Conservation (phyloP, 2,888 invertebrate genomes). For the Tenthredo distinguenda region DNA sequence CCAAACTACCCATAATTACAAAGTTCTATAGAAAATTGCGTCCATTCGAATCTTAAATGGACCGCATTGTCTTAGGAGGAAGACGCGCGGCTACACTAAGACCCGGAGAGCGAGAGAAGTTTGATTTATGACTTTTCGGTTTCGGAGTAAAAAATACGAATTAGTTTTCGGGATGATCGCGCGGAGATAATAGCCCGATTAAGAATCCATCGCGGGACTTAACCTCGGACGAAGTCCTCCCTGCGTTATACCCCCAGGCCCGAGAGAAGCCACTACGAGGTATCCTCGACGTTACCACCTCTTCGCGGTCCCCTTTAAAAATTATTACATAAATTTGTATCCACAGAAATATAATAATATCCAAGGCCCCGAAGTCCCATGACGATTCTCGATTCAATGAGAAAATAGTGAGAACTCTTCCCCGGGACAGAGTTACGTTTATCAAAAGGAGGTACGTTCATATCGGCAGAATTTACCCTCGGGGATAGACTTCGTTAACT, state of each 20-base stretch:
- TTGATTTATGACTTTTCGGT: constrained; percentile 78
- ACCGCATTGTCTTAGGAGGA: constrained; percentile 71
- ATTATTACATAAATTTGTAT: not conserved
- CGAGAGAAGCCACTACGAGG: constrained; percentile 4
- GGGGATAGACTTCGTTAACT: constrained; percentile 25
- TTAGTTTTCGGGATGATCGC: constrained; percentile 78
- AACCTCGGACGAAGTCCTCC: constrained; percentile 41
- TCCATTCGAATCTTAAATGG: constrained; percentile 77
- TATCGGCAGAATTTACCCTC: not conserved
- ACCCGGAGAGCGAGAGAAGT: constrained; percentile 61
- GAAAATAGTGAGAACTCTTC: not conserved
- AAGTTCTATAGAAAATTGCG: constrained; percentile 78
- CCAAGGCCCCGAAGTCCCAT: not conserved
- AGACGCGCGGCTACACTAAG: constrained; percentile 46
- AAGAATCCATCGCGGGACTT: constrained; percentile 69
- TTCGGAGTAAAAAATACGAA: constrained; percentile 77
- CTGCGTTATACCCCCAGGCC: not conserved
- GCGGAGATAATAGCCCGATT: constrained; percentile 77
- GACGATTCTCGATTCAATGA: not conserved
- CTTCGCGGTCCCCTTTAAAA: not conserved
- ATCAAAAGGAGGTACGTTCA: not conserved
- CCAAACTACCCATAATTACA: constrained; percentile 78
- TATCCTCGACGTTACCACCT: not conserved
- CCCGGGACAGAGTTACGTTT: not conserved
- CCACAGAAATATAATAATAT: not conserved